A percentile compares a stretch with the other conserved stretches of the same genome.
Evolutionary conservation across 2,888 invertebrate genomes (phyloP).

Genomic region (Noctua fimbriata): DNA sequence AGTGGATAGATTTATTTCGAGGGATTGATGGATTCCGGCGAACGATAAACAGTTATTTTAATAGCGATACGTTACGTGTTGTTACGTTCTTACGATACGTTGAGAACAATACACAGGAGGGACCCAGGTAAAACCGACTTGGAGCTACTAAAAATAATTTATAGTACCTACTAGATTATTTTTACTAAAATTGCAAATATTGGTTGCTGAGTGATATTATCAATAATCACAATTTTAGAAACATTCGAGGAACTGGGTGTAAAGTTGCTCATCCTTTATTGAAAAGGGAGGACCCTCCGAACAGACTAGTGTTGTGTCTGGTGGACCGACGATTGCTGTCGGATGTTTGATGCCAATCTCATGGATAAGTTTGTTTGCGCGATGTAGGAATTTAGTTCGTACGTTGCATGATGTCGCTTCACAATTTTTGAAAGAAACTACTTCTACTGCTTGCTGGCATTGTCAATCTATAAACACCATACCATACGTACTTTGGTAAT

Average conservation of each 20-base stretch:
- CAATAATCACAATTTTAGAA: neutral
- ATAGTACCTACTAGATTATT: neutral
- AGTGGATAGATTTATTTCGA: neutral
- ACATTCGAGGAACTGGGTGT: neutral
- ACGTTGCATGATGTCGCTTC: neutral
- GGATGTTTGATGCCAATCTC: neutral
- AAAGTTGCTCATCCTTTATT: neutral
- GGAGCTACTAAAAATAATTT: neutral
- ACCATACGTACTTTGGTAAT: conserved; percentile 72
- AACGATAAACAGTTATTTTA: neutral
- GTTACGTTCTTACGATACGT: neutral
- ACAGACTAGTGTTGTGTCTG: neutral
- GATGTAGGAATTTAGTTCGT: neutral
- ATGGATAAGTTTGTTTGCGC: neutral
- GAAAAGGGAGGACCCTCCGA: neutral
- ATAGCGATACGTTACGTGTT: too few species aligned
- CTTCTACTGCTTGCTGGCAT: neutral
- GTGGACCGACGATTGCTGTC: neutral
- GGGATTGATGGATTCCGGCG: neutral
- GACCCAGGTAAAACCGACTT: neutral
- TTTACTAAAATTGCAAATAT: neutral
- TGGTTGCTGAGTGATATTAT: neutral
- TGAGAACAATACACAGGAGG: neutral
- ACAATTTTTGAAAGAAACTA: neutral
- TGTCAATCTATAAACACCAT: conserved; percentile 1